These are phyloP conservation scores for Capricornis sumatraensis DNA, from an alignment of 2,113 vertebrate genomes.

Conservation along the genomic window DNA sequence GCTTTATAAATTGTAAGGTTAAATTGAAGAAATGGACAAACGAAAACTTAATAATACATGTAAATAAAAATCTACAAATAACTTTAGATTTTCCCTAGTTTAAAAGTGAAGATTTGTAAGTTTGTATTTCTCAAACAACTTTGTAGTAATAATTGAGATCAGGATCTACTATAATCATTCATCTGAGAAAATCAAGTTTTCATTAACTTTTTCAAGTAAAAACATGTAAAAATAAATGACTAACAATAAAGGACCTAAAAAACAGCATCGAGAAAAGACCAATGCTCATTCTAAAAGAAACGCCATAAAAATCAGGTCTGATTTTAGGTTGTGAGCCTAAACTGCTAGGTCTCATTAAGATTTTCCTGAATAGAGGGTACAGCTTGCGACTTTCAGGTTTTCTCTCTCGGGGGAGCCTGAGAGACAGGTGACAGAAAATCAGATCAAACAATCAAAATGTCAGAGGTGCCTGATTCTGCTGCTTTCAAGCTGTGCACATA, in stretches of 20 bases:
- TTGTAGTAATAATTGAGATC: conserved; percentile 44
- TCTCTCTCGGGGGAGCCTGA: not conserved
- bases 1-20: not conserved
- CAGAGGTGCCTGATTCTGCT: not conserved
- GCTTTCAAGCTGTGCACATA: not conserved
- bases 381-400: not conserved
- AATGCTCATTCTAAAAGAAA: not conserved
- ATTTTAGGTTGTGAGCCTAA: conserved; percentile 9
- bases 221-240: conserved; percentile 3
- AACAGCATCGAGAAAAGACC: not conserved
- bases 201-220: conserved; percentile 23
- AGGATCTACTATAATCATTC: not conserved
- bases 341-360: conserved; percentile 32
- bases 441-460: conserved; percentile 13
- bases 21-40: not conserved
- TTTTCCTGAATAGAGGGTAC: not conserved
- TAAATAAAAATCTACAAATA: not conserved
- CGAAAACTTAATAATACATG: not conserved
- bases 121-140: conserved; percentile 18
- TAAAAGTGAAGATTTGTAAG: not conserved
- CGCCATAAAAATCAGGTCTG: not conserved
- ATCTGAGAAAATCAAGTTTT: conserved; percentile 21
- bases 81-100: not conserved
- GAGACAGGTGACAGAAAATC: not conserved
- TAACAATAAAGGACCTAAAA: not conserved